These are phyloP conservation scores for Galeruca laticollis DNA, from an alignment of 2,888 invertebrate species.

Conservation along the genomic window DNA sequence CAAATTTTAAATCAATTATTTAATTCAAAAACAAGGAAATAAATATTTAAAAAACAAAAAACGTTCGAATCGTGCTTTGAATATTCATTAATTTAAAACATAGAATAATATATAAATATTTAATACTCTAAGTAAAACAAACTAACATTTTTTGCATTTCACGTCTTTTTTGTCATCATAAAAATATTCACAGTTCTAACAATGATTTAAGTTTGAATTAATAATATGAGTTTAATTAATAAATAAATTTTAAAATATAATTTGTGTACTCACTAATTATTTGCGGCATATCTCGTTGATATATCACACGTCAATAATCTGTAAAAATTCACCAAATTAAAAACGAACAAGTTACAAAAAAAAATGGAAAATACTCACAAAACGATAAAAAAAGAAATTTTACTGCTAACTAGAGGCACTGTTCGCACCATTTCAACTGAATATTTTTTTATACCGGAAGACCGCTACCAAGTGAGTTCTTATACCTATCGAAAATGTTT, in stretches of 20 bases:
- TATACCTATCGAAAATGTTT: slow-evolving; percentile 22
- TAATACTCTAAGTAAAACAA: too few relatives aligned
- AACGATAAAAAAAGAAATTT: slow-evolving; percentile 28
- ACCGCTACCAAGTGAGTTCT: slow-evolving; percentile 2
- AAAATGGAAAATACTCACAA: slow-evolving; percentile 28
- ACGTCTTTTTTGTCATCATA: too few relatives aligned
- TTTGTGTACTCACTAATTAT: slow-evolving; percentile 28
- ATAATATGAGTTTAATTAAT: too few relatives aligned
- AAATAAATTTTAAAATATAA: too few relatives aligned
- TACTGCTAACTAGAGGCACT: slow-evolving; percentile 5
- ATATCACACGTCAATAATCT: slow-evolving; percentile 29
- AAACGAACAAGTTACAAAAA: not conserved
- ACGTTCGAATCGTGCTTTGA: too few relatives aligned
- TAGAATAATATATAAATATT: too few relatives aligned
- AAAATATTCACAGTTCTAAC: not conserved
- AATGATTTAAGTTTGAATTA: too few relatives aligned
- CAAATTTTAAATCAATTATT: too few relatives aligned
- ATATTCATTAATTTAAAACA: too few relatives aligned
- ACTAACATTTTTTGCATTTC: too few relatives aligned
- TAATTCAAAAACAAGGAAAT: too few relatives aligned
- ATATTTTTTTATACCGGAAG: slow-evolving; percentile 18
- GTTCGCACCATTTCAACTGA: slow-evolving; percentile 12
- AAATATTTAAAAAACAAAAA: too few relatives aligned
- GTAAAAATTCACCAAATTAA: slow-evolving; percentile 21
- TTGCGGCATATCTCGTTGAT: slow-evolving; percentile 19